Conservation (phyloP, 1,140 invertebrate genomes). For the Drosophila lini region DNA sequence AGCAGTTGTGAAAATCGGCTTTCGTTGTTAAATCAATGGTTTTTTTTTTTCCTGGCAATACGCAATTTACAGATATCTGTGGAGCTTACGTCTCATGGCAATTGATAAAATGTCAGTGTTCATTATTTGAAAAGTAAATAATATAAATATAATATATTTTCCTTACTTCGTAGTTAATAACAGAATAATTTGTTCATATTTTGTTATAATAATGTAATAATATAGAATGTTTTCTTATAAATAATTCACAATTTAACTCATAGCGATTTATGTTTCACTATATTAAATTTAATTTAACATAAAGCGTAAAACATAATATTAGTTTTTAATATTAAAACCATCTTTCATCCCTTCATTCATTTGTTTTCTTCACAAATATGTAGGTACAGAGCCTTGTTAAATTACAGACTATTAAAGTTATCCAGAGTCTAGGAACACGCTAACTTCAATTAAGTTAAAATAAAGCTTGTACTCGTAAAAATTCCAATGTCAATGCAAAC, state of each 20-base stretch:
- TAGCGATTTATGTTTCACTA: no score
- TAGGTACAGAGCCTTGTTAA: neutral
- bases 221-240: no score
- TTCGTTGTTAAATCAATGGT: neutral
- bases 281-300: no score
- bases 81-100: neutral
- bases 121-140: no score
- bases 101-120: no score
- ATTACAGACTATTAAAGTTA: neutral
- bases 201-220: no score
- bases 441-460: conserved; percentile 13
- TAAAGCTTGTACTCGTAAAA: conserved; percentile 32
- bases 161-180: neutral
- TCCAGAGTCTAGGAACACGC: no score
- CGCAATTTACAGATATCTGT: neutral
- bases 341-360: neutral
- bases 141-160: neutral
- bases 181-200: neutral
- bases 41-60: no score
- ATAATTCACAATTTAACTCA: no score
- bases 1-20: conserved; percentile 5
- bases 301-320: no score
- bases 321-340: neutral
- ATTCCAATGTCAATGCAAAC: conserved; percentile 52
- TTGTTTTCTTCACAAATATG: neutral